Conservation (phyloP, 2,797 vertebrate species). For the Pagetopsis macropterus region DNA sequence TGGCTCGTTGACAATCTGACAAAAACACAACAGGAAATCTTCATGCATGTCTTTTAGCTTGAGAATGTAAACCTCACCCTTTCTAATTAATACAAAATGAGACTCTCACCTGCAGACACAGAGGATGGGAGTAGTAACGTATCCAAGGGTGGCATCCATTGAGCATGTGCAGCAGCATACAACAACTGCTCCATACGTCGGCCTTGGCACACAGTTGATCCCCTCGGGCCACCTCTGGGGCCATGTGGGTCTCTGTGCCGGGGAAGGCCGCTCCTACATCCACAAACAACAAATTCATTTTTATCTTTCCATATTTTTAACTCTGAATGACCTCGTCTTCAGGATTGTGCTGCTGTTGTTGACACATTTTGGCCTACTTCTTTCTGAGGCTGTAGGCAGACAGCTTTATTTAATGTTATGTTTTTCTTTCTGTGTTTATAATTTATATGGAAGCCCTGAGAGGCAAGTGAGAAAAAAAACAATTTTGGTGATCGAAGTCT, state of each 20-base stretch:
- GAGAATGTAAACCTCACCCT: background rate
- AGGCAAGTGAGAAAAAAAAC: too few relatives aligned
- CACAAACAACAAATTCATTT: background rate
- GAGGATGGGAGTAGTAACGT: slow-evolving; percentile 89
- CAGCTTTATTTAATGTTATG: too few relatives aligned
- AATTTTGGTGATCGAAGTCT: too few relatives aligned
- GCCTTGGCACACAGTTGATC: slow-evolving; percentile 86
- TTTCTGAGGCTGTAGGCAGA: too few relatives aligned
- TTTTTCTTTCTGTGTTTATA: too few relatives aligned
- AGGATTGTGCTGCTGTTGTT: background rate
- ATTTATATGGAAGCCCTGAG: too few relatives aligned
- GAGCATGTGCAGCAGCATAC: slow-evolving; percentile 96
- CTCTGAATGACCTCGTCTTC: background rate
- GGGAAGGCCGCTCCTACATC: slow-evolving; percentile 62
- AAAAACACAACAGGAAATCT: background rate
- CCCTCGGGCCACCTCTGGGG: slow-evolving; percentile 92
- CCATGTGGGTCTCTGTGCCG: slow-evolving; percentile 97
- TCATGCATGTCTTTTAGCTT: background rate
- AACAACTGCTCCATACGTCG: slow-evolving; percentile 97
- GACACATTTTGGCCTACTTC: background rate
- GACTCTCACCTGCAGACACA: slow-evolving; percentile 90
- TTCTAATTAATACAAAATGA: background rate
- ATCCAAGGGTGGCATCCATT: slow-evolving; percentile 95
- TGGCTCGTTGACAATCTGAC: slow-evolving; percentile 92
- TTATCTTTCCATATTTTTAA: background rate